These are phyloP conservation scores for Dendropsophus ebraccatus DNA, from an alignment of 2,113 vertebrate genomes.

Conservation along the genomic window DNA sequence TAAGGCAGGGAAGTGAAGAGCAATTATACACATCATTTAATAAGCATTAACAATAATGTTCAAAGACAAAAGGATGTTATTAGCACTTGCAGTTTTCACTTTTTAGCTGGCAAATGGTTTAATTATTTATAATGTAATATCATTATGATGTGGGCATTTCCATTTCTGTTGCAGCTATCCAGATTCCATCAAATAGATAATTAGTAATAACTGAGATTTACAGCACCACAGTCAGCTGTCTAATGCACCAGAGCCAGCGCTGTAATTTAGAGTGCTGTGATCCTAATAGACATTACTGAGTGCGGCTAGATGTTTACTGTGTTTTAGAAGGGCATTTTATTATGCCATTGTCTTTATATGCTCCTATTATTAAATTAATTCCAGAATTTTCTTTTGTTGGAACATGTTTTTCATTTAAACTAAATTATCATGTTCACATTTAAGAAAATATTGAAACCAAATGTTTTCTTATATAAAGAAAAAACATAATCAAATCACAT, in stretches of 20 bases:
- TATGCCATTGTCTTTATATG: neutral
- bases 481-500: neutral
- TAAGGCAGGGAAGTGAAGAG: neutral
- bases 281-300: neutral
- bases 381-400: neutral
- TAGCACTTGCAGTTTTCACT: neutral
- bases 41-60: neutral
- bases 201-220: slow-evolving; percentile 11
- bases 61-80: neutral
- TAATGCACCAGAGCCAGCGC: neutral
- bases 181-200: neutral
- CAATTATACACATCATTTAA: neutral
- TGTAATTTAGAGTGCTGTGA: slow-evolving; percentile 1
- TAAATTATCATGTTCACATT: neutral
- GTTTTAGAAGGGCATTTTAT: neutral
- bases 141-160: neutral
- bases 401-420: neutral
- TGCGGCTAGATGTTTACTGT: neutral
- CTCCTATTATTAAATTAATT: neutral
- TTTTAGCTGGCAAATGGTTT: neutral
- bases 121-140: neutral
- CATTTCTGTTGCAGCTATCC: neutral
- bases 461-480: neutral
- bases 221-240: neutral
- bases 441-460: neutral